A percentile compares a stretch with the other conserved stretches of the same genome.
Conservation (phyloP, 2,888 invertebrate species). For the Dryobotodes eremita region DNA sequence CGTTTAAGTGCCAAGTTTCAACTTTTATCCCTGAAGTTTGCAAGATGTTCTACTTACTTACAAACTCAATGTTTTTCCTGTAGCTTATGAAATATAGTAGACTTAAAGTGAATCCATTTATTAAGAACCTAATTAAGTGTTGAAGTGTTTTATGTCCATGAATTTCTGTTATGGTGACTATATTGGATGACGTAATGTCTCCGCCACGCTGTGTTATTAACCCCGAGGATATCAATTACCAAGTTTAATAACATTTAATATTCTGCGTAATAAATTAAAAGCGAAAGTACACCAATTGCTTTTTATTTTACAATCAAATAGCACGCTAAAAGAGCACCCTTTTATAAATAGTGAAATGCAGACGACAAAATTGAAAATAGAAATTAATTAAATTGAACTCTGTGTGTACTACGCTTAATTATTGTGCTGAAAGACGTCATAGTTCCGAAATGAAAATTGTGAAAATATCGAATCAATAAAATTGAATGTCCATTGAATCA, state of each 20-base stretch:
- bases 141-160: neutral
- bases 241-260: constrained; percentile 44
- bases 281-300: constrained; percentile 23
- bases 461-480: constrained; percentile 21
- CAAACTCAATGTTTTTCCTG: constrained; percentile 29
- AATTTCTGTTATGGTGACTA: constrained; percentile 27
- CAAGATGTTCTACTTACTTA: constrained; percentile 37
- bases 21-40: constrained; percentile 34
- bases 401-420: constrained; percentile 30
- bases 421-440: neutral
- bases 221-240: constrained; percentile 43
- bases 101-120: neutral
- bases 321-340: constrained; percentile 21
- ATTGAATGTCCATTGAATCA: constrained; percentile 16
- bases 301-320: constrained; percentile 34
- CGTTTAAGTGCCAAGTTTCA: constrained; percentile 52
- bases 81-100: neutral
- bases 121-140: constrained; percentile 6
- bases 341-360: constrained; percentile 5
- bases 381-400: constrained; percentile 36
- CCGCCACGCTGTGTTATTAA: constrained; percentile 48
- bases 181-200: constrained; percentile 45
- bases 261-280: constrained; percentile 31
- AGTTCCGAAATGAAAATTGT: neutral
- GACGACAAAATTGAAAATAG: constrained; percentile 19